Conservation (phyloP, 2,888 invertebrate genomes). For the Linnaemya vulpina region DNA sequence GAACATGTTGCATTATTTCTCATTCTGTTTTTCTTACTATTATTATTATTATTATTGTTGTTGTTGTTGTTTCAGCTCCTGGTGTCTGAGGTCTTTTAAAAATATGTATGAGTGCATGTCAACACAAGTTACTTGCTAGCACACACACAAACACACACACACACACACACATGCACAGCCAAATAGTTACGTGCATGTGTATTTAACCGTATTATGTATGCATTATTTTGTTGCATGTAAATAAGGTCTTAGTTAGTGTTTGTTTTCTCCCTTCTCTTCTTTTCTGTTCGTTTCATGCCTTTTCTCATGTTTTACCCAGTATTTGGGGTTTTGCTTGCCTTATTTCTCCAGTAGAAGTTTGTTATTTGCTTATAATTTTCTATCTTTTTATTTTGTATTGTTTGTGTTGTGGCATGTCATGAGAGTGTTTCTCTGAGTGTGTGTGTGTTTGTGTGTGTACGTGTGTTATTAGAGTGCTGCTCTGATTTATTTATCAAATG, state of each 20-base stretch:
- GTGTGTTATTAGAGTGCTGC: constrained; percentile 2
- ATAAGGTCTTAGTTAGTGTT: constrained; percentile 57
- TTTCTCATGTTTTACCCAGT: constrained; percentile 19
- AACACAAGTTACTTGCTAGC: constrained; percentile 44
- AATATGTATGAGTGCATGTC: constrained; percentile 54
- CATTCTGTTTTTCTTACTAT: background rate
- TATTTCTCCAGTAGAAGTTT: constrained; percentile 37
- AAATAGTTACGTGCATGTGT: background rate
- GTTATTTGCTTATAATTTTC: constrained; percentile 60
- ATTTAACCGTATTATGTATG: constrained; percentile 37
- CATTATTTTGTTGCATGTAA: constrained; percentile 69
- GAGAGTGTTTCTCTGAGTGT: background rate
- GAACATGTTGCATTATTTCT: constrained; percentile 32
- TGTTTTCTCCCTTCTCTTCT: background rate
- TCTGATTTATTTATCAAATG: constrained; percentile 1
- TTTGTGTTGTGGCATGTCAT: constrained; percentile 49
- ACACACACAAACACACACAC: background rate
- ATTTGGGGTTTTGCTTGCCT: constrained; percentile 46
- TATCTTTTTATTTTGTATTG: constrained; percentile 7
- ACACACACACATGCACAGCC: background rate
- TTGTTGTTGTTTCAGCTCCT: constrained; percentile 38
- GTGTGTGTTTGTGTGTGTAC: background rate
- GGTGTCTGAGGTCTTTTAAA: constrained; percentile 52
- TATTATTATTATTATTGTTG: background rate
- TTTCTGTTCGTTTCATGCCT: constrained; percentile 28